Percentiles rank a stretch among this genome's conserved stretches.
phyloP scores from a whole-genome alignment of 2,888 invertebrate species.

The Gibbula magus region DNA sequence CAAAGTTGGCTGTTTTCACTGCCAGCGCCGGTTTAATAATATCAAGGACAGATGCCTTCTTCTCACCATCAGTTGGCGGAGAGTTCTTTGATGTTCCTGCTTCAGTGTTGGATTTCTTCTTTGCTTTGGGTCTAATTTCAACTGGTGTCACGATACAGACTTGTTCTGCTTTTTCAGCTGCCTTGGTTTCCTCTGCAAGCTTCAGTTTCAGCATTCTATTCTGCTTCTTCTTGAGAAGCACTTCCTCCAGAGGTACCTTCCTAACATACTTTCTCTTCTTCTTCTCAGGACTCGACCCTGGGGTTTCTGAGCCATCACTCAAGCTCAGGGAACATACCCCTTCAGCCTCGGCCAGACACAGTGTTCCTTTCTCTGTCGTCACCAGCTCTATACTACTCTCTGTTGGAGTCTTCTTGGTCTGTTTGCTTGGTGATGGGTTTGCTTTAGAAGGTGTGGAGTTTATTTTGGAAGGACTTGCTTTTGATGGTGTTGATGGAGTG shows the following conservation, averaged over 20 bases:
- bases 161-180: neutral
- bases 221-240: conserved; percentile 9
- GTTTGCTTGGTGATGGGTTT: no score
- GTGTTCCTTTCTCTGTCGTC: no score
- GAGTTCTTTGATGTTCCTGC: neutral
- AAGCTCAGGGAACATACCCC: neutral
- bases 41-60: neutral
- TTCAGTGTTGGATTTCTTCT: neutral
- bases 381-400: no score
- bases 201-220: neutral
- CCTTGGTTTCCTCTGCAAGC: neutral
- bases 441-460: no score
- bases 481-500: no score
- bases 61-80: neutral
- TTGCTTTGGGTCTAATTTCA: neutral
- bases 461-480: no score
- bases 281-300: conserved; percentile 13
- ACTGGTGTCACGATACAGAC: no score
- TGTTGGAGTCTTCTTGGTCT: no score
- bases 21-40: conserved; percentile 2
- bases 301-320: conserved; percentile 8
- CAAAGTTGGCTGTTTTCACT: neutral
- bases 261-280: conserved; percentile 20
- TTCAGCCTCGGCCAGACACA: neutral
- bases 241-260: conserved; percentile 9